Evolutionary conservation across 1,140 invertebrate genomes (phyloP).

Genomic region (Archivesica marissinica): DNA sequence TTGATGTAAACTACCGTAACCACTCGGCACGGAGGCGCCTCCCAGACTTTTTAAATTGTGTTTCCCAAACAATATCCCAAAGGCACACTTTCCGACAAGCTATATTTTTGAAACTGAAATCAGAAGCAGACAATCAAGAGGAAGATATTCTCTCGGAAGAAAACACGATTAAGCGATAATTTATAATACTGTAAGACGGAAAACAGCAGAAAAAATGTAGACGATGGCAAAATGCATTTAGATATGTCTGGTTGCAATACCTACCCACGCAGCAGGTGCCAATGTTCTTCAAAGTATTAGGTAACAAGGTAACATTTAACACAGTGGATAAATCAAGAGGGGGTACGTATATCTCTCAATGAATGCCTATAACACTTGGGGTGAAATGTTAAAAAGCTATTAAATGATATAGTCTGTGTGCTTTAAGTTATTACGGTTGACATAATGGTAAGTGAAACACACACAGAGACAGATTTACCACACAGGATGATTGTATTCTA

Average conservation of each 20-base stretch:
- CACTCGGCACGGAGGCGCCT: too few species aligned
- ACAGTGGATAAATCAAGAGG: neutral
- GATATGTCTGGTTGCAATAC: neutral
- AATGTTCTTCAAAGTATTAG: neutral
- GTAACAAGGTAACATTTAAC: neutral
- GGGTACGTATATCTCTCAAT: neutral
- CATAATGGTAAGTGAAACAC: conserved; percentile 3
- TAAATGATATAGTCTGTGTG: conserved; percentile 5
- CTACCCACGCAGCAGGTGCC: neutral
- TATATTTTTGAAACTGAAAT: too few species aligned
- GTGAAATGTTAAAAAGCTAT: conserved; percentile 21
- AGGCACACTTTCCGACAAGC: too few species aligned
- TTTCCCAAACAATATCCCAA: too few species aligned
- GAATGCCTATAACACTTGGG: conserved; percentile 21
- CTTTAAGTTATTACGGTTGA: neutral
- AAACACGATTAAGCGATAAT: neutral
- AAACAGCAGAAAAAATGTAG: neutral
- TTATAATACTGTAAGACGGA: neutral
- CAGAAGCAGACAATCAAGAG: neutral
- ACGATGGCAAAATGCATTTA: neutral
- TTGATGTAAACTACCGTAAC: too few species aligned
- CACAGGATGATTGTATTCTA: neutral
- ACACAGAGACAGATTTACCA: conserved; percentile 16
- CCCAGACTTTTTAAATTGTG: too few species aligned
- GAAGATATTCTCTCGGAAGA: neutral